These are phyloP conservation scores for Palythoa caribaeorum DNA, from an alignment of 92 coral and sea anemone genomes.

Conservation along the genomic window DNA sequence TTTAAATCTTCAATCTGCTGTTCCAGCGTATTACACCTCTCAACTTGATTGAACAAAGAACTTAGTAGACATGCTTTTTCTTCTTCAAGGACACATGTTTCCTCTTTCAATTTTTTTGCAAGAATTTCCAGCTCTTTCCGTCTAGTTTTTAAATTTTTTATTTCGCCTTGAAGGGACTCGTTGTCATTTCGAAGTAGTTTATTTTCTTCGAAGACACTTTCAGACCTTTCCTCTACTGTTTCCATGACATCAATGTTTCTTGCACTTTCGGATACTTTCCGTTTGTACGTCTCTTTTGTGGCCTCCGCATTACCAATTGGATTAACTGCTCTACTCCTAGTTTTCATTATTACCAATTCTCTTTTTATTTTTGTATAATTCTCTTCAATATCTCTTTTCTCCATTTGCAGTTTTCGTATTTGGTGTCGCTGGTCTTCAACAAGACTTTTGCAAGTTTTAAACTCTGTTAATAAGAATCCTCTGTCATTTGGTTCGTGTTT, in stretches of 20 bases:
- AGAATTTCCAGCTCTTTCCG: slow-evolving; percentile 78
- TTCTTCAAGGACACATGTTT: slow-evolving; percentile 79
- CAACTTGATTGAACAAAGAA: slow-evolving; percentile 90
- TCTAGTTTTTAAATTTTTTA: slow-evolving; percentile 63
- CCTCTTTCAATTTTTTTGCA: slow-evolving; percentile 71
- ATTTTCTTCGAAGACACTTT: slow-evolving; percentile 51
- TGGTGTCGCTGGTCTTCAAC: slow-evolving; percentile 91
- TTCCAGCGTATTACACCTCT: slow-evolving; percentile 91
- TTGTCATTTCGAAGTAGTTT: slow-evolving; percentile 64
- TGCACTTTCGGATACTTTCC: slow-evolving; percentile 27
- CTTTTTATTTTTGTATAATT: slow-evolving; percentile 83
- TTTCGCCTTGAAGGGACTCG: slow-evolving; percentile 76
- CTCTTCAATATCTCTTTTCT: slow-evolving; percentile 92
- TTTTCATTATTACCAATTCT: slow-evolving; percentile 75
- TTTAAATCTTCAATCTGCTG: slow-evolving; percentile 80
- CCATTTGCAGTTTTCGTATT: slow-evolving; percentile 88
- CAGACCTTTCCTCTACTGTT: slow-evolving; percentile 59
- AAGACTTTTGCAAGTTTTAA: slow-evolving; percentile 90
- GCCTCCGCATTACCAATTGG: slow-evolving; percentile 45
- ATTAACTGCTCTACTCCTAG: slow-evolving; percentile 58
- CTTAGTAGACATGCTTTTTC: slow-evolving; percentile 88
- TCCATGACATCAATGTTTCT: slow-evolving; percentile 22
- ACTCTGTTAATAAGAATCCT: slow-evolving; percentile 80
- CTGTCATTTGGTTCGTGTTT: slow-evolving; percentile 56
- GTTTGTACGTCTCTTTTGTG: slow-evolving; percentile 42